Percentiles rank a stretch among this genome's conserved stretches.
Evolutionary conservation across 2,888 invertebrate species (phyloP).

Genomic region (Crossocerus cetratus): DNA sequence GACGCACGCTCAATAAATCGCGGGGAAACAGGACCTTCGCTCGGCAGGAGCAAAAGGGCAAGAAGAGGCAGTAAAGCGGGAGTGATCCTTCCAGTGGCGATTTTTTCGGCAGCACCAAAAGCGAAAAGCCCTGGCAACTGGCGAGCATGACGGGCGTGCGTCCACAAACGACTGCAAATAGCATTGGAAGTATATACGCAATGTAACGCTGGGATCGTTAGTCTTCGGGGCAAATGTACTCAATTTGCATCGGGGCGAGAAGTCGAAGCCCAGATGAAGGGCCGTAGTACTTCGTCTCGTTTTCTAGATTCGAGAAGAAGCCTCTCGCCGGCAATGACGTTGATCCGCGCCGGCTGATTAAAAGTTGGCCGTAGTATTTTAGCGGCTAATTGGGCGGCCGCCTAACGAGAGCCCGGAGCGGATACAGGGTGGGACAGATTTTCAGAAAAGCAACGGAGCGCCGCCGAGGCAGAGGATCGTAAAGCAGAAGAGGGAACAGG

Average conservation of each 20-base stretch:
- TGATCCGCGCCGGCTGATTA: too few relatives aligned
- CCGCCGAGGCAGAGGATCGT: too few relatives aligned
- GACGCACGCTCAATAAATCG: slow-evolving; percentile 48
- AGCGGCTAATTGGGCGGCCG: neutral
- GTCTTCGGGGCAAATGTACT: too few relatives aligned
- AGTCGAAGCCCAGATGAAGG: too few relatives aligned
- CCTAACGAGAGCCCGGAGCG: neutral
- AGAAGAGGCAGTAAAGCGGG: slow-evolving; percentile 24
- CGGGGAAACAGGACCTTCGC: slow-evolving; percentile 38
- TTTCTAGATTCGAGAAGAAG: too few relatives aligned
- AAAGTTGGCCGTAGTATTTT: neutral
- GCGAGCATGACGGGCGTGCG: neutral
- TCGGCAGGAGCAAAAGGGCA: slow-evolving; percentile 32
- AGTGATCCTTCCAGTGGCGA: slow-evolving; percentile 40
- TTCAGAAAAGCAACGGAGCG: slow-evolving; percentile 18
- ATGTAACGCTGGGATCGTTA: too few relatives aligned
- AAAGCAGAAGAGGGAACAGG: slow-evolving; percentile 31
- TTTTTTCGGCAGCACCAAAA: slow-evolving; percentile 30
- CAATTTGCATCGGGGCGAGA: too few relatives aligned
- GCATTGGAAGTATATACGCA: too few relatives aligned
- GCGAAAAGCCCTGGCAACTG: slow-evolving; percentile 18
- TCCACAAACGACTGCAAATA: too few relatives aligned
- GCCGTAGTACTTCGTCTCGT: too few relatives aligned
- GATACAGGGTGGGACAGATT: neutral
- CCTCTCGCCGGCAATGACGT: too few relatives aligned